Evolutionary conservation across 2,888 invertebrate genomes (phyloP), one percentile per base, ranked within the genome.

Genomic region (Eulithis prunata): DNA sequence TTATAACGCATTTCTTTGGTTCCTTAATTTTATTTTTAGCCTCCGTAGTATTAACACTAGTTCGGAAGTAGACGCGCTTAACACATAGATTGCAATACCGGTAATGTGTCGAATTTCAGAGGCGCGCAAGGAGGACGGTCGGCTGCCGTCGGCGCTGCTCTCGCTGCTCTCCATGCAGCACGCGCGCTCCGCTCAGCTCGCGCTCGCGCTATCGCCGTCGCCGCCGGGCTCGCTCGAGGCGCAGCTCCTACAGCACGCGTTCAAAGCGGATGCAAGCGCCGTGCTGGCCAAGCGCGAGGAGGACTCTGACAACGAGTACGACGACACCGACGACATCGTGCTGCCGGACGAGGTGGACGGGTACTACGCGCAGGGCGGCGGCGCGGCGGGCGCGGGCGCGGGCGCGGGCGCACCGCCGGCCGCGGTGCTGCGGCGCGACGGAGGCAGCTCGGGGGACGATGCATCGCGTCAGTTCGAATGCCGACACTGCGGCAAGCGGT

Each of bases 401-500:
- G 28, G 11, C 52, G 52, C 32, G 12, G 32, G 6, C 32, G 10
- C 14, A 14, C 49, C 28, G 28, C n/a, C 14, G 14, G 47, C 36
- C 12, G 63, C 41, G 1, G 41, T 41, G 41, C 41, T 8, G 10
- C 41, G 41, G 0, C 41, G 86, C 43, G 87, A 85, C 78, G 86
- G 83, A 61, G 83, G 78, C 79, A 76, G 83, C 75, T 84, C 85
- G 80, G 90, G 64, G 45, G 68, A 94, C 81, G 94, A 94, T 78
- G 93, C 94, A 41, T 89, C 90, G 75, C 89, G 95, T 4, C 95
- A 95, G 81, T 97, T 96, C 87, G 95, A 96, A 57, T 97, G 97
- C 82, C 94, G 96, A 58, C 97, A 97, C 83, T 97, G 97, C 89
- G 97, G 97, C 71, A 97, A 97, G 87, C 94, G 96, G 73, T 97